Conservation (phyloP, 2,888 invertebrate species). For the Chironomus riparius region DNA sequence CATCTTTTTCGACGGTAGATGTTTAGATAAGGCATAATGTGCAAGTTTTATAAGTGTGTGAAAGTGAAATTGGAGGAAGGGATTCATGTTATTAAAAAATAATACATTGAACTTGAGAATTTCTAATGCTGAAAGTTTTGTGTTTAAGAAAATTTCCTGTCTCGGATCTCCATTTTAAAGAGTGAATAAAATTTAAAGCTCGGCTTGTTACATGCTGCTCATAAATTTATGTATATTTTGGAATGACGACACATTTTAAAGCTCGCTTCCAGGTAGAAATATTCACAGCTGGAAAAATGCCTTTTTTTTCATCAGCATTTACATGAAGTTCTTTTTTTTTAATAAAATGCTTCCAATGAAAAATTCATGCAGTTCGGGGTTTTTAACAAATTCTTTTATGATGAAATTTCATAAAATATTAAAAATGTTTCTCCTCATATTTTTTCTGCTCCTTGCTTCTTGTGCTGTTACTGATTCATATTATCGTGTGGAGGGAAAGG, state of each 20-base stretch:
- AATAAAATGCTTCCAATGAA: slow-evolving; percentile 26
- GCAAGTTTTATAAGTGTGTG: slow-evolving; percentile 24
- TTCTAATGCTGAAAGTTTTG: not conserved
- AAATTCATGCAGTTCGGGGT: slow-evolving; percentile 25
- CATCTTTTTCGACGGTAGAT: slow-evolving; percentile 23
- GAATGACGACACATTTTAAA: not conserved
- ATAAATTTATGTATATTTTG: not conserved
- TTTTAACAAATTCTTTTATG: slow-evolving; percentile 28
- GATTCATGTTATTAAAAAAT: not conserved
- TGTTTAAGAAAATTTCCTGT: not conserved
- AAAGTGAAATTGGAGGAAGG: not conserved
- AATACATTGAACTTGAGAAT: slow-evolving; percentile 13
- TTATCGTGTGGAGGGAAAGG: not conserved
- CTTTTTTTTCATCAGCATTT: slow-evolving; percentile 4
- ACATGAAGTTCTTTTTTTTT: slow-evolving; percentile 12
- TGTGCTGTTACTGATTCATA: not conserved
- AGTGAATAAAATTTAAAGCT: not conserved
- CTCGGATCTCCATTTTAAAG: not conserved
- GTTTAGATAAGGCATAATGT: slow-evolving; percentile 22
- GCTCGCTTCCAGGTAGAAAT: not conserved
- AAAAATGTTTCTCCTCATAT: slow-evolving; percentile 17
- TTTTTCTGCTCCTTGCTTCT: not conserved
- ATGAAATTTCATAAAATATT: slow-evolving; percentile 27
- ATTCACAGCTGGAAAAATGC: not conserved
- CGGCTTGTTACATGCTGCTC: no score